Conservation (phyloP, 1,140 invertebrate species). For the Cheumatopsyche charites region DNA sequence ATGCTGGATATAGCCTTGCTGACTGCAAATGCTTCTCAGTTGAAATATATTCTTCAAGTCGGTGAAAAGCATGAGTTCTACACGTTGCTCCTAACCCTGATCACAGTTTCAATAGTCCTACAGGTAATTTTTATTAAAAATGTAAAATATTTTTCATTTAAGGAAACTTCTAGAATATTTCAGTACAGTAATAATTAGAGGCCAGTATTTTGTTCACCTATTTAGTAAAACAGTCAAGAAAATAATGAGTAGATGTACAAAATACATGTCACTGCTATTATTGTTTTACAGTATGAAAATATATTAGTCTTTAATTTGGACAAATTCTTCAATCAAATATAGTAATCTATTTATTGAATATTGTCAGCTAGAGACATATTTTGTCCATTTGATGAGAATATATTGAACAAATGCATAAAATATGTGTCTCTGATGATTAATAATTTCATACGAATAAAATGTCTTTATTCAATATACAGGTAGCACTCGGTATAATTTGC, state of each 20-base stretch:
- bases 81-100: constrained; percentile 77
- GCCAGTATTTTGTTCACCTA: no score
- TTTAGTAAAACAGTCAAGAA: no score
- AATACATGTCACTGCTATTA: no score
- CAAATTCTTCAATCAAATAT: no score
- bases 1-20: constrained; percentile 80
- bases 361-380: not conserved
- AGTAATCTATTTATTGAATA: no score
- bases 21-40: constrained; percentile 84
- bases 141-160: not conserved
- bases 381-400: not conserved
- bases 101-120: constrained; percentile 82
- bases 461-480: constrained; percentile 49
- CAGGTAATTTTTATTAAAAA: constrained; percentile 68
- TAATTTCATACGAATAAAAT: not conserved
- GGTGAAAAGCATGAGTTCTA: constrained; percentile 85
- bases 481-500: constrained; percentile 69
- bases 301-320: no score
- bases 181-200: no score
- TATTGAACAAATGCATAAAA: constrained; percentile 6
- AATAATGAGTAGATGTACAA: no score
- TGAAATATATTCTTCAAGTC: constrained; percentile 86
- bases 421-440: not conserved
- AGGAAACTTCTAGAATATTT: not conserved
- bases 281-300: no score